Conservation (phyloP, 2,113 vertebrate species). For the Rhinolophus sinicus region DNA sequence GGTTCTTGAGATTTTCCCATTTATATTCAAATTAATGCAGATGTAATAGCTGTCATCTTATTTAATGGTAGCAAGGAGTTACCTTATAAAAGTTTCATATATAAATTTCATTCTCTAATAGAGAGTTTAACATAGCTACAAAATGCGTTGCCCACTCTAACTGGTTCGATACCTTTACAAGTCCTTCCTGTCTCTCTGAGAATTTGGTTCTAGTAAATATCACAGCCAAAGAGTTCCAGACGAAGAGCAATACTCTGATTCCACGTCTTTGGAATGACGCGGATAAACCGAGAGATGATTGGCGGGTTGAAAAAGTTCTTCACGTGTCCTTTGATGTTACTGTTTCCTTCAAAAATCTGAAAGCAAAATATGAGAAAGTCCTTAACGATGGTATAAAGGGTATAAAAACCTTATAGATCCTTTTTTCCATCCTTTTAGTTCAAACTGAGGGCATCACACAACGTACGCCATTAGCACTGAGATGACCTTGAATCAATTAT, state of each 20-base stretch:
- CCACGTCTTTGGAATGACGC: conserved; percentile 93
- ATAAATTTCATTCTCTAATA: conserved; percentile 58
- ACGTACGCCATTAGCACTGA: not conserved
- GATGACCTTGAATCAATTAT: not conserved
- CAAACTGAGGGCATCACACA: not conserved
- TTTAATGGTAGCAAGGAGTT: not conserved
- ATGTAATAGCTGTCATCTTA: not conserved
- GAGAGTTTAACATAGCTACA: conserved; percentile 34
- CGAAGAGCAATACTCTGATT: conserved; percentile 91
- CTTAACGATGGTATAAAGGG: not conserved
- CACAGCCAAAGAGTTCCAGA: conserved; percentile 95
- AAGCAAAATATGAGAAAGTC: conserved; percentile 70
- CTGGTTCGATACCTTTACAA: not conserved
- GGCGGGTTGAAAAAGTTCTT: conserved; percentile 95
- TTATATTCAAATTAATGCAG: conserved; percentile 40
- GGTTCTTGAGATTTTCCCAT: conserved; percentile 24
- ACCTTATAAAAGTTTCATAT: conserved; percentile 22
- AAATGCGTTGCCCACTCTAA: not conserved
- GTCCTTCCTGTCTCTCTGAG: not conserved
- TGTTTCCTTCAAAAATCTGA: conserved; percentile 93
- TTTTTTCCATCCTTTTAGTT: not conserved
- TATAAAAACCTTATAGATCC: not conserved
- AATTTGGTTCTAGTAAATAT: conserved; percentile 79
- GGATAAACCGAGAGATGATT: conserved; percentile 93
- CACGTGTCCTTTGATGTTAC: conserved; percentile 84